Evolutionary conservation across 1,140 invertebrate species (phyloP).

Genomic region (Drosophila novamexicana): DNA sequence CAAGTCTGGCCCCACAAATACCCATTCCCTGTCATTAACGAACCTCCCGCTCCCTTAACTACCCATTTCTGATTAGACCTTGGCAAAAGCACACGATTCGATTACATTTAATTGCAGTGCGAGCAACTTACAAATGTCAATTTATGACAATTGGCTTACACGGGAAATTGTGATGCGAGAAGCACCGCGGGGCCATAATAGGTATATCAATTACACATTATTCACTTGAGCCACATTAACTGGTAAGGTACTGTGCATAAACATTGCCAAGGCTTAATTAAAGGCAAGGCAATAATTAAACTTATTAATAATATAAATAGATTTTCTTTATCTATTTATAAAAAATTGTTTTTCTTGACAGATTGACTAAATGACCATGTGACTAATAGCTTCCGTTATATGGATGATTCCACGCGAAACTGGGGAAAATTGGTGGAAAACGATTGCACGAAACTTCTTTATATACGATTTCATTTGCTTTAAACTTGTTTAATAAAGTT

Average conservation of each 20-base stretch:
- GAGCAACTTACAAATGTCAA: conserved; percentile 62
- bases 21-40: not conserved
- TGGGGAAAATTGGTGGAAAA: no score
- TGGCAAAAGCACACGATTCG: conserved; percentile 22
- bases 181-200: no score
- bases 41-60: not conserved
- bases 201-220: not conserved
- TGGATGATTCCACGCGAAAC: no score
- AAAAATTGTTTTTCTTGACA: no score
- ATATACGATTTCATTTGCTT: no score
- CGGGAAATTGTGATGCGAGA: conserved; percentile 42
- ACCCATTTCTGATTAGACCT: not conserved
- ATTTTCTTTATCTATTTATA: no score
- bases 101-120: conserved; percentile 71
- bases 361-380: no score
- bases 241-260: conserved; percentile 1
- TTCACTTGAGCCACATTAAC: not conserved
- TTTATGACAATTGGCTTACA: conserved; percentile 62
- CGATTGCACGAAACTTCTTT: no score
- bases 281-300: not conserved
- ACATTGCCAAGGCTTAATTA: not conserved
- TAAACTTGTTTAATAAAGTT: no score
- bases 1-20: conserved; percentile 3
- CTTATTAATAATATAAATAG: no score
- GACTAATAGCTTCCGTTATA: no score